These are phyloP conservation scores for Sebastes iracundus DNA, from an alignment of 2,797 vertebrate genomes.

Conservation along the genomic window DNA sequence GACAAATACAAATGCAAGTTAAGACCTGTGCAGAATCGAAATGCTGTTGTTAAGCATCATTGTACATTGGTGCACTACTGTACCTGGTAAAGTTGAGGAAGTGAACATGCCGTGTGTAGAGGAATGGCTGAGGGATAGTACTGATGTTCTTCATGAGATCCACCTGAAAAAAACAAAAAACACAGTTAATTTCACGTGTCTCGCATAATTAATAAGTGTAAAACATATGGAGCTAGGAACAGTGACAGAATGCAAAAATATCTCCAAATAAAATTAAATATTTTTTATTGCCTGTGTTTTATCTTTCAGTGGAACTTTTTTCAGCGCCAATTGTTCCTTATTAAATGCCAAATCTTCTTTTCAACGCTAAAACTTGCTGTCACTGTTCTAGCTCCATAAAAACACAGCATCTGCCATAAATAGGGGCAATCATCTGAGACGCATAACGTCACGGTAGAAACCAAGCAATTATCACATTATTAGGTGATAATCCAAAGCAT, in stretches of 20 bases:
- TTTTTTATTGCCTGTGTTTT: neutral
- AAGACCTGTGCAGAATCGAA: neutral
- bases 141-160: slow-evolving; percentile 98
- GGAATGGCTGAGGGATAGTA: slow-evolving; percentile 93
- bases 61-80: neutral
- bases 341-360: neutral
- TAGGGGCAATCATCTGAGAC: neutral
- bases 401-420: neutral
- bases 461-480: slow-evolving; percentile 12
- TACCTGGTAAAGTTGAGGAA: slow-evolving; percentile 99
- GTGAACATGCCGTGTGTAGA: slow-evolving; percentile 98
- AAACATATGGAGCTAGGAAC: neutral
- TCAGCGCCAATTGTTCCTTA: neutral
- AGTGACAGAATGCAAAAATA: neutral
- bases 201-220: neutral
- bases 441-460: slow-evolving; percentile 7
- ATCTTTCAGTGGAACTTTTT: neutral
- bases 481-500: slow-evolving; percentile 16
- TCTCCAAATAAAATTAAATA: neutral
- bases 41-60: neutral
- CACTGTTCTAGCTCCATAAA: neutral
- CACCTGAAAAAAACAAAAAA: slow-evolving; percentile 83
- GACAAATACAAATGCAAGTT: slow-evolving; percentile 23
- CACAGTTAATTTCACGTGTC: neutral
- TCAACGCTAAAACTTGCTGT: neutral